These are phyloP conservation scores for Octonoba sinensis DNA, from an alignment of 2,888 invertebrate genomes.

Conservation along the genomic window DNA sequence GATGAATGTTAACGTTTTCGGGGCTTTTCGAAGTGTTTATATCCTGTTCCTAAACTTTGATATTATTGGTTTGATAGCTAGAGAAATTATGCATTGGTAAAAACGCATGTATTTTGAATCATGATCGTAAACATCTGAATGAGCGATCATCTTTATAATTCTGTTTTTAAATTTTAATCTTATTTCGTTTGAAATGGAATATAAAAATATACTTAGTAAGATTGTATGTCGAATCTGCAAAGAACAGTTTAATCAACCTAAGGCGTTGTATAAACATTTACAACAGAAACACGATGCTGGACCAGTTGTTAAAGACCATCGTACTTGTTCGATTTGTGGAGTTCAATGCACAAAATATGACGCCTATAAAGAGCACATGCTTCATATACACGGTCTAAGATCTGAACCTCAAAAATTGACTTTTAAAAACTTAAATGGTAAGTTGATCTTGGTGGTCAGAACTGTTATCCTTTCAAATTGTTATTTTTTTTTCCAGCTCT, in stretches of 20 bases:
- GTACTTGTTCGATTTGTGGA: conserved; percentile 40
- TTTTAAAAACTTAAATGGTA: conserved; percentile 50
- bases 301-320: conserved; percentile 18
- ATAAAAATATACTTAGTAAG: too few species aligned
- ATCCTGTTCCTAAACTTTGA: too few species aligned
- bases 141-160: background rate
- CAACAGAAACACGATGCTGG: conserved; percentile 33
- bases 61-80: too few species aligned
- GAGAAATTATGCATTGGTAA: too few species aligned
- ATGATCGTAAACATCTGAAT: too few species aligned
- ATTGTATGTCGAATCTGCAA: conserved; percentile 39
- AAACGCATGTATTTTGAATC: too few species aligned
- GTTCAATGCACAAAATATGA: conserved; percentile 25
- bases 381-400: conserved; percentile 33
- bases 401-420: conserved; percentile 27
- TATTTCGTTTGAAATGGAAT: background rate
- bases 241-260: conserved; percentile 33
- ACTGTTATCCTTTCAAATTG: background rate
- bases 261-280: conserved; percentile 47
- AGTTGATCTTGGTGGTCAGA: too few species aligned
- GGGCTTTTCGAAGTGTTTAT: too few species aligned
- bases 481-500: too few species aligned
- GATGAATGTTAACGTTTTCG: too few species aligned
- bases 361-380: conserved; percentile 36
- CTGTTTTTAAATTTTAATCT: background rate